A percentile compares a stretch with the other conserved stretches of the same genome.
Conservation (phyloP, 2,797 vertebrate species). For the Vultur gryphus region DNA sequence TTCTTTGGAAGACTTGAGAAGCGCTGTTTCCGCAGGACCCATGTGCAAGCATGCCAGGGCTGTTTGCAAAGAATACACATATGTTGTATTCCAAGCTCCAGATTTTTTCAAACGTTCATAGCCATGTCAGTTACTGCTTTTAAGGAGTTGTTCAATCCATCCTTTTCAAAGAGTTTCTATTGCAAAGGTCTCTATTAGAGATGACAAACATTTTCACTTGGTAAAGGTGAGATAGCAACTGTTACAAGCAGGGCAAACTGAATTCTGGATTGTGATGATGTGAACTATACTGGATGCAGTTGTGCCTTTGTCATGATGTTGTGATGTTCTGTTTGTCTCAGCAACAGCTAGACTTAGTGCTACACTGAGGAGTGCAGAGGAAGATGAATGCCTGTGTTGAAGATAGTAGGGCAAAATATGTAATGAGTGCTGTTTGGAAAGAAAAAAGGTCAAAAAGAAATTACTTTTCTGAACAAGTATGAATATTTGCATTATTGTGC, state of each 20-base stretch:
- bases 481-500: neutral
- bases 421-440: neutral
- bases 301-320: neutral
- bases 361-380: neutral
- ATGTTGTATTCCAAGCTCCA: neutral
- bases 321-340: neutral
- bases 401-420: neutral
- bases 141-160: neutral
- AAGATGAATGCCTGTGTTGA: neutral
- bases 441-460: neutral
- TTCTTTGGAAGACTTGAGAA: neutral
- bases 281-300: neutral
- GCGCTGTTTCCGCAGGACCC: neutral
- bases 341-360: neutral
- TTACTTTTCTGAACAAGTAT: neutral
- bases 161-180: neutral
- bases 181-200: neutral
- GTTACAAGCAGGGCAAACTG: neutral
- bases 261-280: neutral
- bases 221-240: neutral
- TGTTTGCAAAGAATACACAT: neutral
- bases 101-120: neutral
- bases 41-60: neutral
- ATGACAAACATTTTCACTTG: neutral
- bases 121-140: neutral